Evolutionary conservation across 2,113 vertebrate species (phyloP).

Genomic region (Leucopsar rothschildi): DNA sequence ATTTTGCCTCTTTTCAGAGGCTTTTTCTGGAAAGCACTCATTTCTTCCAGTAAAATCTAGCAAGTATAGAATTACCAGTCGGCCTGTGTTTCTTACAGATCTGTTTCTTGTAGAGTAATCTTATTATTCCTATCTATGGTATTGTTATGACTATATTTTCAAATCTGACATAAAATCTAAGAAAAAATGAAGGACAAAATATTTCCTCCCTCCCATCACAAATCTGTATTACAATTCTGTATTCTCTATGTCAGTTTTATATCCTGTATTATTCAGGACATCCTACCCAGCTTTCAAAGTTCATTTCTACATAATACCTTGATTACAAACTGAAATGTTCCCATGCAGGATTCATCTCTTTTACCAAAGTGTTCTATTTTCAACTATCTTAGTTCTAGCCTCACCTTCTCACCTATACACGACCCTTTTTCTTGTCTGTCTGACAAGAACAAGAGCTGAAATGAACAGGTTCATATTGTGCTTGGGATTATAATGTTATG

Average conservation of each 20-base stretch:
- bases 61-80: background rate
- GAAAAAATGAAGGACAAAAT: background rate
- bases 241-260: background rate
- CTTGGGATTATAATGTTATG: constrained; percentile 42
- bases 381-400: background rate
- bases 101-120: background rate
- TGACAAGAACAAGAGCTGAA: constrained; percentile 55
- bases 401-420: background rate
- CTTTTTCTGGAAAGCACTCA: background rate
- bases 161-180: background rate
- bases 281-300: background rate
- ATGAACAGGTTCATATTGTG: constrained; percentile 30
- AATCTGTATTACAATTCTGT: background rate
- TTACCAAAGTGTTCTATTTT: constrained; percentile 18
- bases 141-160: background rate
- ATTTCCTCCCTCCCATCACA: background rate
- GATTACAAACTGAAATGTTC: constrained; percentile 14
- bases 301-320: constrained; percentile 27
- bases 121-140: background rate
- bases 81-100: background rate
- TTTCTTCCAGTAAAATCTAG: background rate
- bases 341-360: background rate
- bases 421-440: constrained; percentile 38
- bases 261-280: background rate
- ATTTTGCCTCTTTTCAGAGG: background rate